phyloP scores from a whole-genome alignment of 2,888 invertebrate species.

The Drosophila limbata region DNA sequence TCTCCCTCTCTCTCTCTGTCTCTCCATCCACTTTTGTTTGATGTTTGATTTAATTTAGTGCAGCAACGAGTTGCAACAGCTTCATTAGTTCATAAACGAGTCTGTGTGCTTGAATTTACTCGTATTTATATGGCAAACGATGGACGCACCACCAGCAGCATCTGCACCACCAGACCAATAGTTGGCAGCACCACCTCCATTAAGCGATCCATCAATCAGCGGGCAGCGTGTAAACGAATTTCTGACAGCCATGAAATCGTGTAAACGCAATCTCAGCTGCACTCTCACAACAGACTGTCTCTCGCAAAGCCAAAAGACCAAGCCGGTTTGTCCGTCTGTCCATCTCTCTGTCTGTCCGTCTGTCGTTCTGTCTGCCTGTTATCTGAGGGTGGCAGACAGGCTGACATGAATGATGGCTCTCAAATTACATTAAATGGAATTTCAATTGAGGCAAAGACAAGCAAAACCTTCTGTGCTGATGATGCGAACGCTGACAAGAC shows the following conservation, averaged over 20 bases:
- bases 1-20: neutral
- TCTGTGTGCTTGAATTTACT: neutral
- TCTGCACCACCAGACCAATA: neutral
- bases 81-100: constrained; percentile 42
- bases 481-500: constrained; percentile 66
- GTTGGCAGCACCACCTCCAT: constrained; percentile 37
- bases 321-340: constrained; percentile 25
- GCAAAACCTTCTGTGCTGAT: constrained; percentile 52
- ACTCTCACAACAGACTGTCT: constrained; percentile 25
- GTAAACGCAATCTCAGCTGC: constrained; percentile 70
- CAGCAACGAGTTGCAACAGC: constrained; percentile 36
- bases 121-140: constrained; percentile 4
- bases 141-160: constrained; percentile 7
- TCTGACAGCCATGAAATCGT: constrained; percentile 79
- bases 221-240: constrained; percentile 64
- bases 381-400: constrained; percentile 45
- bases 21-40: constrained; percentile 37
- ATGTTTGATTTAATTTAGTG: constrained; percentile 49
- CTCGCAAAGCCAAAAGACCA: constrained; percentile 19
- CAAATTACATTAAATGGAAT: constrained; percentile 80
- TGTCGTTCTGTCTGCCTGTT: constrained; percentile 16
- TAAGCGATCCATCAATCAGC: constrained; percentile 71
- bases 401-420: constrained; percentile 77
- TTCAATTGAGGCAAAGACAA: constrained; percentile 74
- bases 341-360: constrained; percentile 8